Conservation (phyloP, 2,113 vertebrate genomes). For the Antechinus flavipes region DNA sequence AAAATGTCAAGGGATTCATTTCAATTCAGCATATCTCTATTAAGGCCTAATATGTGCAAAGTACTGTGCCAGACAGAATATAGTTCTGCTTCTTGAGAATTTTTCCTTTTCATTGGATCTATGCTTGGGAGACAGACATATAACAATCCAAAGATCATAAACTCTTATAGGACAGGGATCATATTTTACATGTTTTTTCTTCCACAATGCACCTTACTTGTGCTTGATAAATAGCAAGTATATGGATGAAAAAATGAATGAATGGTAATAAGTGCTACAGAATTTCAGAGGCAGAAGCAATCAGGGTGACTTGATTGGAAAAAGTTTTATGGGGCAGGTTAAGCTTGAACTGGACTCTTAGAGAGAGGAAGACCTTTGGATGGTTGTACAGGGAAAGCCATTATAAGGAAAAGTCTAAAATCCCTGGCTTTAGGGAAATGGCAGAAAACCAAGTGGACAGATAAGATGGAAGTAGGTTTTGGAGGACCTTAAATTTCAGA, state of each 20-base stretch:
- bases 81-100: constrained; percentile 26
- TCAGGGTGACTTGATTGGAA: neutral
- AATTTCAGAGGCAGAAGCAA: constrained; percentile 27
- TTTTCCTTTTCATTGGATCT: constrained; percentile 40
- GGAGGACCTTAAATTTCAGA: neutral
- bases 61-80: neutral
- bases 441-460: neutral
- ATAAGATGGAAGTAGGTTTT: constrained; percentile 10
- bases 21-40: constrained; percentile 37
- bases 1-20: neutral
- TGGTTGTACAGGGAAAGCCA: neutral
- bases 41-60: constrained; percentile 24
- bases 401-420: neutral
- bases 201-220: constrained; percentile 7
- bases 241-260: neutral
- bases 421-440: neutral
- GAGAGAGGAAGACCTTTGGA: constrained; percentile 15
- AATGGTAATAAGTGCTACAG: neutral
- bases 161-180: neutral
- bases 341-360: constrained; percentile 29
- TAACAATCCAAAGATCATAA: neutral
- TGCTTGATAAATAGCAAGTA: neutral
- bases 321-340: neutral
- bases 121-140: constrained; percentile 26
- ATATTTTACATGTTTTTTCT: neutral